Evolutionary conservation across 2,888 invertebrate species (phyloP).

Genomic region (Epirrhoe tristata): DNA sequence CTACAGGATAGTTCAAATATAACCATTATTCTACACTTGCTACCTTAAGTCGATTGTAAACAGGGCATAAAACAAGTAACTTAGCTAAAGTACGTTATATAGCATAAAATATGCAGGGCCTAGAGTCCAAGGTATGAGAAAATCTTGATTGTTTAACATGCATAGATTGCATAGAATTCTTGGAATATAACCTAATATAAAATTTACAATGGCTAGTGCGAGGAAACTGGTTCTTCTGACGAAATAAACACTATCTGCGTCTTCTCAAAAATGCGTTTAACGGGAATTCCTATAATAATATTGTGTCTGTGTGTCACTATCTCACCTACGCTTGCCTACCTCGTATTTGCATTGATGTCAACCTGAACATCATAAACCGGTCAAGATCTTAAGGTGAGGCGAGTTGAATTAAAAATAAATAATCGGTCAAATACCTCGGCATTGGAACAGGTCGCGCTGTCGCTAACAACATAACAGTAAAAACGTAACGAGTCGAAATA

Average conservation of each 20-base stretch:
- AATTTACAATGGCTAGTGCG: not conserved
- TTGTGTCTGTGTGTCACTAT: conserved; percentile 42
- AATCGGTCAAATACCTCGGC: conserved; percentile 55
- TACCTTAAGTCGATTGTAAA: not conserved
- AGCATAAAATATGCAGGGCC: conserved; percentile 25
- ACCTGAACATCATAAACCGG: conserved; percentile 39
- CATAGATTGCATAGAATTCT: conserved; percentile 4
- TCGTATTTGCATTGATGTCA: conserved; percentile 42
- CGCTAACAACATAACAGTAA: conserved; percentile 46
- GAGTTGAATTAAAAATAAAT: conserved; percentile 44
- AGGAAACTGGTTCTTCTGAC: conserved; percentile 10
- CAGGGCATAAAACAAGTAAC: not conserved
- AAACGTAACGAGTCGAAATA: conserved; percentile 34
- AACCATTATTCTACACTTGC: not conserved
- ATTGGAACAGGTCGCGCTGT: conserved; percentile 46
- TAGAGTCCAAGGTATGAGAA: conserved; percentile 29
- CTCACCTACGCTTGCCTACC: conserved; percentile 26
- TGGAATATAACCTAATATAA: conserved; percentile 1
- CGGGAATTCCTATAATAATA: conserved; percentile 33
- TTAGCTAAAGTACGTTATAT: not conserved
- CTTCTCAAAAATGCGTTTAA: conserved; percentile 39
- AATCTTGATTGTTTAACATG: conserved; percentile 14
- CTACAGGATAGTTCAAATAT: not conserved
- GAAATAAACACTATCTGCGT: not conserved
- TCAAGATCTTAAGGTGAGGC: conserved; percentile 33